Evolutionary conservation across 1,140 invertebrate species (phyloP), one percentile per base, ranked within the genome.

Genomic region (Triops cancriformis): DNA sequence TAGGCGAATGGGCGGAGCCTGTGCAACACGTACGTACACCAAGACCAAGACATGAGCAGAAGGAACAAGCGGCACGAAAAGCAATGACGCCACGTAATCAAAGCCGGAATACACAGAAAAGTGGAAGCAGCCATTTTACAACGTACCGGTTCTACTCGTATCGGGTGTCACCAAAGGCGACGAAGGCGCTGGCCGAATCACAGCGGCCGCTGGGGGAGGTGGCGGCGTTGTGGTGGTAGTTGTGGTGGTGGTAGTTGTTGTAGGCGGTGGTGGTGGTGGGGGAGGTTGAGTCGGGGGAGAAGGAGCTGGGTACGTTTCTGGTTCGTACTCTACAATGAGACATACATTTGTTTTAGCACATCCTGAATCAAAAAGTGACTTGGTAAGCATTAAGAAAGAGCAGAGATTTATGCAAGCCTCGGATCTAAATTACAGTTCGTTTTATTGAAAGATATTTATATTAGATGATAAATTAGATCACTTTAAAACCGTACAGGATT

Each of bases 271-370:
- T 26, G 76, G 45, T 1, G 76, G 76, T 26, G 76, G 79, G 1
- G 26, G 28, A 72, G 79, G 78, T 14, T 75, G 26, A 11, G 79
- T 80, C 74, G 64, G 37, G 37, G 74, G 74, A 43, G 26, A 11
- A 14, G 74, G 37, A 11, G 74, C 45, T 51, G 74, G 74, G 18
- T 64, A 64, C 14, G 51, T 64, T 64, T 64, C 51, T 23, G 51
- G 51, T 23, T 64, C 51, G 51, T 64, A 64, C 51, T 64, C 51
- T 64, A 2, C 10, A 64, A n/a, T 1, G 3, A 64, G 6, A 6
- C 23, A 0, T n/a, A n/a, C 23, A 64, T 9, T 14, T 14, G 6
- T 18, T 1, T 37, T 2, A 37, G 31, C 31, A 37, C 31, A 37
- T 37, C 31, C 7, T 37, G 31, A 37, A 37, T 37, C 7, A 37